Evolutionary conservation across 2,888 invertebrate species (phyloP).

Genomic region (Aphodius sticticus): DNA sequence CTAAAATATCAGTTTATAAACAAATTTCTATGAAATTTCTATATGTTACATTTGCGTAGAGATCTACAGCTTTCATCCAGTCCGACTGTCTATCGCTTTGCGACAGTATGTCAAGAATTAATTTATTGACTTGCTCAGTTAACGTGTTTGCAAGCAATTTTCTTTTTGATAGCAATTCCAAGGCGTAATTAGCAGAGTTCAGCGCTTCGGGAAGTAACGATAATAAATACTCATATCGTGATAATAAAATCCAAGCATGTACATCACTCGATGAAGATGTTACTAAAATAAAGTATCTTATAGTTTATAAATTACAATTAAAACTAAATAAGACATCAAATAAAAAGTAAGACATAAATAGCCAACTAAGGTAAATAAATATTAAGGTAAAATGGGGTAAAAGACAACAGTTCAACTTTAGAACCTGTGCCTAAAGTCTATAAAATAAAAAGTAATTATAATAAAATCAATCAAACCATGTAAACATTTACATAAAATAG

Average conservation of each 20-base stretch:
- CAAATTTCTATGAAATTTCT: not conserved
- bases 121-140: conserved; percentile 40
- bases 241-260: conserved; percentile 62
- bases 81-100: conserved; percentile 62
- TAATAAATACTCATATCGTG: conserved; percentile 61
- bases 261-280: conserved; percentile 55
- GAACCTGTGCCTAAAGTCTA: too few relatives aligned
- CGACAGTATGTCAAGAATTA: conserved; percentile 59
- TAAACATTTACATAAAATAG: too few relatives aligned
- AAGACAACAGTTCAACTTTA: too few relatives aligned
- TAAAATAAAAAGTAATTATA: too few relatives aligned
- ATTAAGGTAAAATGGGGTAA: too few relatives aligned
- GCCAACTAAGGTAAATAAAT: not conserved
- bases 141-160: not conserved
- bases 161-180: conserved; percentile 41
- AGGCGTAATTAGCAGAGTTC: conserved; percentile 52
- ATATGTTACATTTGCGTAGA: conserved; percentile 55
- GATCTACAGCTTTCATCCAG: conserved; percentile 54
- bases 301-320: not conserved
- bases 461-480: too few relatives aligned
- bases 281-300: conserved; percentile 38
- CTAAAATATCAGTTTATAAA: conserved; percentile 20
- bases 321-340: not conserved
- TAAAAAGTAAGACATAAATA: not conserved
- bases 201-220: conserved; percentile 64